A percentile compares a stretch with the other conserved stretches of the same genome.
Evolutionary conservation across 2,888 invertebrate genomes (phyloP).

Genomic region (Thera obeliscata): DNA sequence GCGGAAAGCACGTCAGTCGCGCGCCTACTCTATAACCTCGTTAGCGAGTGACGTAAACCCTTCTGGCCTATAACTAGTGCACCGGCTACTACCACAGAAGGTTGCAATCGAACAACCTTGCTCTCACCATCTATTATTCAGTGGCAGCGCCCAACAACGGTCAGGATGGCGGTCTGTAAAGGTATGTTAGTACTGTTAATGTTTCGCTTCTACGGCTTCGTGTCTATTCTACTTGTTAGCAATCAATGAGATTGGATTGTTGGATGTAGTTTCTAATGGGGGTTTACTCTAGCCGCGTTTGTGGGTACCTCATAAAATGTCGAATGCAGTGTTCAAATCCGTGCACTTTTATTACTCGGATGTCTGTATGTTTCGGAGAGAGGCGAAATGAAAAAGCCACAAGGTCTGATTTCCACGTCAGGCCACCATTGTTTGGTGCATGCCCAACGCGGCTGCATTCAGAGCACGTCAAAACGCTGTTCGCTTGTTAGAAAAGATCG

Average conservation of each 20-base stretch:
- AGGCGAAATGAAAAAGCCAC: constrained; percentile 31
- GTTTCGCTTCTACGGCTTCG: constrained; percentile 34
- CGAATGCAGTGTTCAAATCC: constrained; percentile 19
- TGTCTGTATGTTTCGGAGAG: constrained; percentile 1
- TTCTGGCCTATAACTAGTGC: constrained; percentile 56
- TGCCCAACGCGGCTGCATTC: constrained; percentile 29
- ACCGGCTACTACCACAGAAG: constrained; percentile 28
- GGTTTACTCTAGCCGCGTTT: background rate
- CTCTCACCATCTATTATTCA: constrained; percentile 80
- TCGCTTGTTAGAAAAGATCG: background rate
- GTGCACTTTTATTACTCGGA: constrained; percentile 1
- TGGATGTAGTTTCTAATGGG: constrained; percentile 5
- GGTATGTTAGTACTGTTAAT: constrained; percentile 61
- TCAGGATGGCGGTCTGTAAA: constrained; percentile 79
- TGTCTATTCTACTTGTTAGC: constrained; percentile 25
- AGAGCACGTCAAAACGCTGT: constrained; percentile 15
- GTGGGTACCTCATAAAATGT: background rate
- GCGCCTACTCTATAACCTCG: constrained; percentile 69
- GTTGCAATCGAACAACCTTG: constrained; percentile 64
- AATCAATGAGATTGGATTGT: constrained; percentile 28
- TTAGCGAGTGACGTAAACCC: constrained; percentile 75
- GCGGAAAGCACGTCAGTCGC: constrained; percentile 69
- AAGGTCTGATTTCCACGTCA: constrained; percentile 22
- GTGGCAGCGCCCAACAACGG: constrained; percentile 71
- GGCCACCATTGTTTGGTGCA: constrained; percentile 28